Percentiles rank a stretch among this genome's conserved stretches.
These are phyloP conservation scores for Pipistrellus pipistrellus DNA, from an alignment of 2,797 vertebrate species.

Conservation along the genomic window DNA sequence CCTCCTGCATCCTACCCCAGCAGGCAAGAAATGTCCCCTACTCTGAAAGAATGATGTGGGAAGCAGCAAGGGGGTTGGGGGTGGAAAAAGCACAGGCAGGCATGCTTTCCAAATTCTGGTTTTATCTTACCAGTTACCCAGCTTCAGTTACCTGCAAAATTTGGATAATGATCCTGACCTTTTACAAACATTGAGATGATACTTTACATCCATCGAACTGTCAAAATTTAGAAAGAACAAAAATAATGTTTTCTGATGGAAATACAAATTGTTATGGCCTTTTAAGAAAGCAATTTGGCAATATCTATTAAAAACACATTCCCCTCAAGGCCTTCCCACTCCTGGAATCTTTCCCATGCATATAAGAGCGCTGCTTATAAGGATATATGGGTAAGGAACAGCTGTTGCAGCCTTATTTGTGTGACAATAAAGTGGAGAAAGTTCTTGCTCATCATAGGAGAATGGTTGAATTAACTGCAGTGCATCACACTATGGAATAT, in stretches of 20 bases:
- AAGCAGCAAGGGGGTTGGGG: background rate
- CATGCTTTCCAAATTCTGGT: conserved; percentile 21
- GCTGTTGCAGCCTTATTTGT: conserved; percentile 32
- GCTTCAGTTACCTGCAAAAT: background rate
- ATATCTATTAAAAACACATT: conserved; percentile 58
- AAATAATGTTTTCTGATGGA: conserved; percentile 45
- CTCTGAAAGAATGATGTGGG: background rate
- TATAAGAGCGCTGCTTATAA: conserved; percentile 57
- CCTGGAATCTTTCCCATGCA: conserved; percentile 54
- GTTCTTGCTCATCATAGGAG: conserved; percentile 55
- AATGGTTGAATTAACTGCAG: conserved; percentile 59
- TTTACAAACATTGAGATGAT: conserved; percentile 35
- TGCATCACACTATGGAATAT: background rate
- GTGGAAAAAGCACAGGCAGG: background rate
- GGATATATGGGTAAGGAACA: background rate
- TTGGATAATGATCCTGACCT: conserved; percentile 27
- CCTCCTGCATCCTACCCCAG: background rate
- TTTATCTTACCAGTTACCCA: conserved; percentile 23
- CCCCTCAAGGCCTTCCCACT: conserved; percentile 25
- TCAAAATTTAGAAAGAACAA: conserved; percentile 58
- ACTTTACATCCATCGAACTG: background rate
- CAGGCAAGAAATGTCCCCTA: background rate
- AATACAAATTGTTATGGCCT: conserved; percentile 20
- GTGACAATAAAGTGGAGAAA: conserved; percentile 60
- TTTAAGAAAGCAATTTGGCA: conserved; percentile 47